These are phyloP conservation scores for Labeo rohita DNA, from an alignment of 2,113 vertebrate genomes.

Conservation along the genomic window DNA sequence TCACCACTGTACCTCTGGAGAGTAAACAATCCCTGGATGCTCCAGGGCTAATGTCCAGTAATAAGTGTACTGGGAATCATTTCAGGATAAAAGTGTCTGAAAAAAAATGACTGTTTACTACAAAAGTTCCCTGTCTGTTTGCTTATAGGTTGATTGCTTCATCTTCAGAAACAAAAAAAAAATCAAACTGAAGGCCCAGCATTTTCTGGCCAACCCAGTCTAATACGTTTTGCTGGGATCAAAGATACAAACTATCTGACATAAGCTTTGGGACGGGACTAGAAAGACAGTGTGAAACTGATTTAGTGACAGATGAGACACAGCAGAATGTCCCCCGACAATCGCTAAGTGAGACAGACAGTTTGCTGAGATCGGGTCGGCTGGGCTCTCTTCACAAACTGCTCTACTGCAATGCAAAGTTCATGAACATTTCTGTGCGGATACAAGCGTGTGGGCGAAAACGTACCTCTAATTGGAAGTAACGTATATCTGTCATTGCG, in stretches of 20 bases:
- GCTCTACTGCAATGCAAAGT: not conserved
- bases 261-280: slow-evolving; percentile 2
- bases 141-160: not conserved
- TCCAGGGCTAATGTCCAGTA: not conserved
- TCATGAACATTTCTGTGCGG: not conserved
- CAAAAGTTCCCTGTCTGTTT: not conserved
- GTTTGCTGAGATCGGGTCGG: slow-evolving; percentile 2
- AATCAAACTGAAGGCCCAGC: not conserved
- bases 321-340: not conserved
- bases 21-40: not conserved
- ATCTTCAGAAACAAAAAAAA: not conserved
- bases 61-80: not conserved
- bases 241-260: slow-evolving; percentile 17
- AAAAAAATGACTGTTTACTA: not conserved
- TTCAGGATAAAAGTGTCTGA: not conserved
- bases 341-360: not conserved
- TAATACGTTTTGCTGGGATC: not conserved
- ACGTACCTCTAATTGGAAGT: not conserved
- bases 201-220: not conserved
- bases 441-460: not conserved
- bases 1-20: not conserved
- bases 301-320: slow-evolving; percentile 31
- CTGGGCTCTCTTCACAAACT: not conserved
- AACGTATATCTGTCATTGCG: not conserved
- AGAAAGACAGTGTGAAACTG: slow-evolving; percentile 1